Evolutionary conservation across 2,113 vertebrate genomes (phyloP).

Genomic region (Panurus biarmicus): DNA sequence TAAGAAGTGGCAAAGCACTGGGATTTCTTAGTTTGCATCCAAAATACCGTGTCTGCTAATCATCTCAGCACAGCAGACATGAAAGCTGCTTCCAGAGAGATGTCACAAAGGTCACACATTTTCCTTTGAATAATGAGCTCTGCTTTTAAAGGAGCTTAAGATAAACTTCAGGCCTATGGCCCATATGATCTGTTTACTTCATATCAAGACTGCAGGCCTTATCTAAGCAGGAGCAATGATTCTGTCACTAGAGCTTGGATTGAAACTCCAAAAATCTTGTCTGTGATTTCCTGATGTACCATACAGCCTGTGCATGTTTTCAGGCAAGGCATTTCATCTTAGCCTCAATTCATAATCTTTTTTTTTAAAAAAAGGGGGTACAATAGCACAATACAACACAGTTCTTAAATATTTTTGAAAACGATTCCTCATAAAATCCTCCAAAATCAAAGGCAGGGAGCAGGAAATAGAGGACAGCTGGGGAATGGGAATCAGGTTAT

Average conservation of each 20-base stretch:
- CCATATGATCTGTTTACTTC: not conserved
- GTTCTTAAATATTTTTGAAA: not conserved
- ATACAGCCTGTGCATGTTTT: not conserved
- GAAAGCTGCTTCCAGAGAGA: conserved; percentile 43
- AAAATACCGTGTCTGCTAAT: conserved; percentile 4
- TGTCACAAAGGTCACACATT: conserved; percentile 28
- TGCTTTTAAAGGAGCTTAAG: conserved; percentile 46
- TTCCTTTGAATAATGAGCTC: not conserved
- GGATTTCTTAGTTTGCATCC: conserved; percentile 21
- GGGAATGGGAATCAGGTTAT: not conserved
- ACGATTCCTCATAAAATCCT: not conserved
- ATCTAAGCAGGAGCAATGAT: not conserved
- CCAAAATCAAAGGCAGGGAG: not conserved
- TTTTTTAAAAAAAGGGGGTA: not conserved
- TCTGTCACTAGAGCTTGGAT: not conserved
- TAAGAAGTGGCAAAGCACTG: not conserved
- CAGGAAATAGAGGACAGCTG: not conserved
- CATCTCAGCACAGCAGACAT: conserved; percentile 19
- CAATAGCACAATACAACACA: not conserved
- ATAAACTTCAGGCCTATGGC: conserved; percentile 12
- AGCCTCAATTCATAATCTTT: not conserved
- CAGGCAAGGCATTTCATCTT: not conserved
- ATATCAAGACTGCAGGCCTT: not conserved
- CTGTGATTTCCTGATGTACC: not conserved
- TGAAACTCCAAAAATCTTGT: not conserved